Conservation (phyloP, 53 echinoderm and acorn worm species). For the Henricia sp. region DNA sequence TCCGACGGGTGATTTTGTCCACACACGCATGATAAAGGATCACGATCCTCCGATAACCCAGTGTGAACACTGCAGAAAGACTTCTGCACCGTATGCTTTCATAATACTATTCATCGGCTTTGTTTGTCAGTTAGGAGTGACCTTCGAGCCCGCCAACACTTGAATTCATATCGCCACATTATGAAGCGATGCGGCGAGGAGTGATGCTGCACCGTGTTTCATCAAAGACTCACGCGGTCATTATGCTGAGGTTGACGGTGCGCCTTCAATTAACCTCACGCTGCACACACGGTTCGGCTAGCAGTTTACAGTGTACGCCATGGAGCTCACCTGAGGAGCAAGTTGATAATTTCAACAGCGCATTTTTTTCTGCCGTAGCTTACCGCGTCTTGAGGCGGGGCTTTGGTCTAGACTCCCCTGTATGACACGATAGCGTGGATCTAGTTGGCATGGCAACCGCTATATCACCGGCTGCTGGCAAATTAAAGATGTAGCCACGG, state of each 20-base stretch:
- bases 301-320: neutral
- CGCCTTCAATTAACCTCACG: neutral
- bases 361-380: neutral
- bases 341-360: too few relatives aligned
- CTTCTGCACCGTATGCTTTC: too few relatives aligned
- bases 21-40: too few relatives aligned
- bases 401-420: slow-evolving; percentile 21
- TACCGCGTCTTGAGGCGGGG: slow-evolving; percentile 34
- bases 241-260: neutral
- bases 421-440: slow-evolving; percentile 30
- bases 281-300: neutral
- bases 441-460: slow-evolving; percentile 39
- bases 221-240: neutral
- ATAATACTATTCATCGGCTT: too few relatives aligned
- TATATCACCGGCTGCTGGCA: slow-evolving; percentile 30
- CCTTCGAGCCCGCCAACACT: slow-evolving; percentile 14
- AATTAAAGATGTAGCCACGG: too few relatives aligned
- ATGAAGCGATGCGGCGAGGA: neutral
- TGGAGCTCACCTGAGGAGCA: neutral
- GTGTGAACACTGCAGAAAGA: too few relatives aligned
- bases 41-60: too few relatives aligned
- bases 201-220: neutral
- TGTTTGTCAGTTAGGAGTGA: neutral
- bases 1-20: too few relatives aligned
- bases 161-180: neutral